Evolutionary conservation across 2,113 vertebrate genomes (phyloP).

Genomic region (Platysternon megacephalum): DNA sequence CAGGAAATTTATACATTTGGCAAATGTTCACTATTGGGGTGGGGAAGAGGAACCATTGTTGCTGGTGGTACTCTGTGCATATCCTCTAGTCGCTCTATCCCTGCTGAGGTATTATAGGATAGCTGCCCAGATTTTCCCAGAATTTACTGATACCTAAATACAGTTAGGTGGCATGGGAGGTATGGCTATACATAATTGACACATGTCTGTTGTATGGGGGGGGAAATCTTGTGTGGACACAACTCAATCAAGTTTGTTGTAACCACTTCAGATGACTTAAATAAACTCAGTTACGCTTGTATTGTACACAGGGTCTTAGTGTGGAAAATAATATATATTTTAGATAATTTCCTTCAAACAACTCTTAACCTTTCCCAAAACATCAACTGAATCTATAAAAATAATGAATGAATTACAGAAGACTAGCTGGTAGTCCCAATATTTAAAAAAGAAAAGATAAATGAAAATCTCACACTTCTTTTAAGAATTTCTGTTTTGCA

Average conservation of each 20-base stretch:
- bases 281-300: background rate
- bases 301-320: background rate
- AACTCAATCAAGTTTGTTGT: slow-evolving; percentile 24
- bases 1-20: background rate
- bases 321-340: background rate
- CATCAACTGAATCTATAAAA: background rate
- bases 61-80: background rate
- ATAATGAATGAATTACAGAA: background rate
- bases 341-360: background rate
- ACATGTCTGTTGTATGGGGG: background rate
- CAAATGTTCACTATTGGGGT: background rate
- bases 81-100: too few relatives aligned
- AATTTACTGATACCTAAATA: background rate
- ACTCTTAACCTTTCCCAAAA: background rate
- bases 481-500: background rate
- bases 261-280: slow-evolving; percentile 13
- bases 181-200: background rate
- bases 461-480: background rate
- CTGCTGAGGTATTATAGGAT: background rate
- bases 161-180: background rate
- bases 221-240: background rate
- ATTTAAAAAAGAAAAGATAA: too few relatives aligned
- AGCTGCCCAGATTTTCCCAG: background rate
- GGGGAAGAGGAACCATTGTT: accelerated
- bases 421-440: too few relatives aligned